phyloP scores from a whole-genome alignment of 2,888 invertebrate species.

The Andrena praecox region DNA sequence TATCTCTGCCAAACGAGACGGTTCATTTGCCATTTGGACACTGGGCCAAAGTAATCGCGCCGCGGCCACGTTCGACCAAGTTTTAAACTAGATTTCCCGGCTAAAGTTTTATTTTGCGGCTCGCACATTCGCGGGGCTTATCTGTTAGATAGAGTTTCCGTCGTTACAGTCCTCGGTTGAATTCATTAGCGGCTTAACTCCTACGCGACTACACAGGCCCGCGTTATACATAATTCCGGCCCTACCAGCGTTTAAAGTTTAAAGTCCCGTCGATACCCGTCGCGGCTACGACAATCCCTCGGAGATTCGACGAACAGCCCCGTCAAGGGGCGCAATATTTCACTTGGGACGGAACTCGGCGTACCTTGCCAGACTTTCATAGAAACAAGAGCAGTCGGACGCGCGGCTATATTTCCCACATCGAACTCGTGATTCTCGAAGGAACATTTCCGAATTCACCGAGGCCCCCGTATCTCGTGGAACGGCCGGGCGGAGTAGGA shows the following conservation, averaged over 20 bases:
- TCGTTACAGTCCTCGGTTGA: not conserved
- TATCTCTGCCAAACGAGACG: conserved; percentile 22
- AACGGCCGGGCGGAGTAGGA: not conserved
- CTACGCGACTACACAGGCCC: not conserved
- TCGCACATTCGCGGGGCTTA: conserved; percentile 11
- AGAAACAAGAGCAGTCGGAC: no score
- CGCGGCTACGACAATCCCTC: not conserved
- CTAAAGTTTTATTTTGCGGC: conserved; percentile 26
- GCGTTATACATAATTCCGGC: not conserved
- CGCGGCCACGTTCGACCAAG: not conserved
- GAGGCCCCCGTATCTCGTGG: not conserved
- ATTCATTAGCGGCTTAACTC: conserved; percentile 15
- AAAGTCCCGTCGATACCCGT: not conserved
- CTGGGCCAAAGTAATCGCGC: conserved; percentile 37
- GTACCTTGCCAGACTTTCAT: no score
- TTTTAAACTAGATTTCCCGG: conserved; percentile 15
- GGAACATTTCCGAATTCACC: not conserved
- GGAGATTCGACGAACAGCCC: not conserved
- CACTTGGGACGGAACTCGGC: no score
- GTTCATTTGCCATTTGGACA: conserved; percentile 26
- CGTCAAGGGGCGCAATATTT: not conserved
- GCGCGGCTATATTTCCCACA: no score
- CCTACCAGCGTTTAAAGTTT: not conserved
- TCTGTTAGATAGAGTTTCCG: conserved; percentile 12
- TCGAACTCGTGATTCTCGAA: no score